phyloP scores from a whole-genome alignment of 2,113 vertebrate genomes.

The Heterotilapia buettikoferi region DNA sequence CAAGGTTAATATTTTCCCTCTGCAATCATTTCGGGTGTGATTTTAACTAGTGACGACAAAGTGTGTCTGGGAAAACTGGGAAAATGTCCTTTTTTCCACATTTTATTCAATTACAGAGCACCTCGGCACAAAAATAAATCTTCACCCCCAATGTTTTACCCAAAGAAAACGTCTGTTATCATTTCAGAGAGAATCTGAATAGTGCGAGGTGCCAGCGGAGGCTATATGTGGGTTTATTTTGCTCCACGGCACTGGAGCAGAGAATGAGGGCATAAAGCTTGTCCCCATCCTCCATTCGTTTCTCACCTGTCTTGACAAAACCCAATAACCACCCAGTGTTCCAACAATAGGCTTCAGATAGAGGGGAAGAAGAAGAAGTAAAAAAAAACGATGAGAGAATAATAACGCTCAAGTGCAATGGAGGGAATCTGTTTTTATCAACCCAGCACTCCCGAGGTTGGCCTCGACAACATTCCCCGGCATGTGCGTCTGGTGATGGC shows the following conservation, averaged over 20 bases:
- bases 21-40: not conserved
- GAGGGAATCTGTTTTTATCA: constrained; percentile 53
- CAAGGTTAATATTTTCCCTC: constrained; percentile 24
- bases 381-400: constrained; percentile 5
- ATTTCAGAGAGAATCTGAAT: constrained; percentile 7
- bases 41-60: constrained; percentile 19
- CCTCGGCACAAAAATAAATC: constrained; percentile 13
- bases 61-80: not conserved
- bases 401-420: constrained; percentile 34
- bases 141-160: constrained; percentile 5
- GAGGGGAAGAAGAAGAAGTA: not conserved
- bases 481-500: not conserved
- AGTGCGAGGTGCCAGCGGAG: not conserved
- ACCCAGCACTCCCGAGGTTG: constrained; percentile 29
- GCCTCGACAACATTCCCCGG: constrained; percentile 9
- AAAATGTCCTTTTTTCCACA: constrained; percentile 23
- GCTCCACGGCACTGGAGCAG: constrained; percentile 13
- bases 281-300: not conserved
- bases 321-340: constrained; percentile 52
- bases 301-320: constrained; percentile 45
- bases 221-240: constrained; percentile 14
- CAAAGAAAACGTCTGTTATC: constrained; percentile 18
- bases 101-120: constrained; percentile 48
- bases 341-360: constrained; percentile 52
- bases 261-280: constrained; percentile 21